Percentiles rank a stretch among this genome's conserved stretches.
These are phyloP conservation scores for Cerastis leucographa DNA, from an alignment of 2,888 invertebrate species.

Conservation along the genomic window DNA sequence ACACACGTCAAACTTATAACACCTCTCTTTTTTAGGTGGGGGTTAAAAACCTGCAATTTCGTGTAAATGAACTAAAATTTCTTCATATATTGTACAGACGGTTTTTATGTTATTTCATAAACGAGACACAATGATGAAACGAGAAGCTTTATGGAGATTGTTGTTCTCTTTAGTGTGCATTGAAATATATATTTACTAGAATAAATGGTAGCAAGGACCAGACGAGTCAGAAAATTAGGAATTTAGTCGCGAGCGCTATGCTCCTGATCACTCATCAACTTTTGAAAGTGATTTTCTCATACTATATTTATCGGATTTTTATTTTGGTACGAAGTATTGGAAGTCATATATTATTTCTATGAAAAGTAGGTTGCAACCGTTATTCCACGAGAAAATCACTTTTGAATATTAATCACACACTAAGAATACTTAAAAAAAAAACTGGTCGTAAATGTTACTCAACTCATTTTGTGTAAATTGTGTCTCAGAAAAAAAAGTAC, in stretches of 20 bases:
- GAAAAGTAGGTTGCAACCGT: background rate
- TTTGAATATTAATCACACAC: background rate
- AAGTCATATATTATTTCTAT: background rate
- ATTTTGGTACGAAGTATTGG: background rate
- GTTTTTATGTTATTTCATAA: conserved; percentile 33
- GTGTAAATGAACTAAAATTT: background rate
- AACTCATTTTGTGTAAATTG: background rate
- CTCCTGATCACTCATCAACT: background rate
- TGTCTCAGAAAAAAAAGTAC: background rate
- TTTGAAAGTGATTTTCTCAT: background rate
- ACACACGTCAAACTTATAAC: no score
- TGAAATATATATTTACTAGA: conserved; percentile 26
- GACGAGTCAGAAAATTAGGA: conserved; percentile 31
- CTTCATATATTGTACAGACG: conserved; percentile 16
- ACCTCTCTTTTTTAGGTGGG: no score
- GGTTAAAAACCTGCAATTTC: conserved; percentile 12
- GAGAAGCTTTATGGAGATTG: conserved; percentile 59
- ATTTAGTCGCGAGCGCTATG: background rate
- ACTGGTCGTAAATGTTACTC: background rate
- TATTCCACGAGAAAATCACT: background rate
- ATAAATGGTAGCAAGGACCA: conserved; percentile 25
- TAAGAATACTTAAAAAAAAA: no score
- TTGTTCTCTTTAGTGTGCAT: conserved; percentile 57
- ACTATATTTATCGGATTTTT: background rate
- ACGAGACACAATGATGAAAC: conserved; percentile 53